Evolutionary conservation across 1,140 invertebrate genomes (phyloP).

Genomic region (Drosophila biarmipes): DNA sequence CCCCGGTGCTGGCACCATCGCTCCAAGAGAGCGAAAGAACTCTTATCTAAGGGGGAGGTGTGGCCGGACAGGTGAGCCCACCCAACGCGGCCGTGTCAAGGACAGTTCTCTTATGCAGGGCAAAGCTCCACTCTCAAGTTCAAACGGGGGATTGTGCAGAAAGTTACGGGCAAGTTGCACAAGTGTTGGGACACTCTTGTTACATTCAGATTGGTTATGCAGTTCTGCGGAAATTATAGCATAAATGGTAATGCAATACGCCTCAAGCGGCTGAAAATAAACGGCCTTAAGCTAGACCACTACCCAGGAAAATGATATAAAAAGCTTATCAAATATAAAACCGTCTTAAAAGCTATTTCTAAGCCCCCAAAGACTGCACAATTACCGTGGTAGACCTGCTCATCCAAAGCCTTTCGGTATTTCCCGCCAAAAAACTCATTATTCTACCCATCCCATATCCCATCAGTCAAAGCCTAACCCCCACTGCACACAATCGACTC

Average conservation of each 20-base stretch:
- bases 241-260: background rate
- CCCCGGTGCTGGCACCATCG: conserved; percentile 38
- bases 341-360: no score
- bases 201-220: background rate
- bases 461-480: conserved; percentile 2
- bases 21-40: conserved; percentile 14
- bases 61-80: conserved; percentile 1
- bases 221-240: background rate
- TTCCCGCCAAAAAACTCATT: background rate
- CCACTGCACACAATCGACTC: conserved; percentile 42
- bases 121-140: conserved; percentile 19
- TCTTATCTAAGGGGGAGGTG: conserved; percentile 16
- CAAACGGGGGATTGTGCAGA: conserved; percentile 5
- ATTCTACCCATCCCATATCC: background rate
- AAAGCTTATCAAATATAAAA: no score
- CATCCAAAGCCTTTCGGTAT: no score
- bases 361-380: no score
- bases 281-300: no score
- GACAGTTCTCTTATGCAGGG: conserved; percentile 16
- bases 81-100: conserved; percentile 21
- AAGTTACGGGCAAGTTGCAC: conserved; percentile 17
- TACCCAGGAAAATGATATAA: no score
- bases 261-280: background rate
- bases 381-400: no score
- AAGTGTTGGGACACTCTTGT: conserved; percentile 8